phyloP scores from a whole-genome alignment of 2,113 vertebrate species.

The Danionella cerebrum region DNA sequence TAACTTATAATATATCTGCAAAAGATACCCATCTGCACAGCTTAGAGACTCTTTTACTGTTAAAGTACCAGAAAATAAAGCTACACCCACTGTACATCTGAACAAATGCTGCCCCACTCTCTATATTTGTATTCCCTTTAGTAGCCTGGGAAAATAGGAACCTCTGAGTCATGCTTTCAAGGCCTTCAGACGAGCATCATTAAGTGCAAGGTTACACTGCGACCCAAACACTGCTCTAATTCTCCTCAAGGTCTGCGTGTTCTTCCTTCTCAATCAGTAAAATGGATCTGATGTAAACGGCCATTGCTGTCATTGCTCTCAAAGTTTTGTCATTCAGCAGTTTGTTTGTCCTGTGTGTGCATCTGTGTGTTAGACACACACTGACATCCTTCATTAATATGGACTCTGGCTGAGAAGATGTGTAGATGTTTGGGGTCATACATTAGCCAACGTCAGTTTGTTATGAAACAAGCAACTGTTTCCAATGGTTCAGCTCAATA shows the following conservation, averaged over 20 bases:
- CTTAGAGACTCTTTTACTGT: no score
- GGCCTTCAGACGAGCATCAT: not conserved
- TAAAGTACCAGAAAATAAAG: no score
- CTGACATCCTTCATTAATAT: not conserved
- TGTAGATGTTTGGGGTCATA: not conserved
- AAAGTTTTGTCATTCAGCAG: conserved; percentile 24
- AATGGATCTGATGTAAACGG: conserved; percentile 19
- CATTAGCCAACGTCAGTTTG: not conserved
- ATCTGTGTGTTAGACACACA: not conserved
- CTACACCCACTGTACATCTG: no score
- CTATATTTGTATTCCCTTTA: no score
- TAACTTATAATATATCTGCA: no score
- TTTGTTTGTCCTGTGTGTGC: conserved; percentile 21
- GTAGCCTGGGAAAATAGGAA: no score
- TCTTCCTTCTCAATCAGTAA: conserved; percentile 28
- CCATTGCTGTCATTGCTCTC: conserved; percentile 18
- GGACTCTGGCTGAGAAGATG: not conserved
- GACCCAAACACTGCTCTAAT: conserved; percentile 20
- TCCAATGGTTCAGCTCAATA: not conserved
- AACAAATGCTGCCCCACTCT: no score
- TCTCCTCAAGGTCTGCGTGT: conserved; percentile 30
- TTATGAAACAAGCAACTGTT: not conserved
- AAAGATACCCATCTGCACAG: no score
- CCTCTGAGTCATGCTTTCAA: no score
- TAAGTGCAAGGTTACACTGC: conserved; percentile 41